Conservation (phyloP, 2,113 vertebrate species). For the Panurus biarmicus region DNA sequence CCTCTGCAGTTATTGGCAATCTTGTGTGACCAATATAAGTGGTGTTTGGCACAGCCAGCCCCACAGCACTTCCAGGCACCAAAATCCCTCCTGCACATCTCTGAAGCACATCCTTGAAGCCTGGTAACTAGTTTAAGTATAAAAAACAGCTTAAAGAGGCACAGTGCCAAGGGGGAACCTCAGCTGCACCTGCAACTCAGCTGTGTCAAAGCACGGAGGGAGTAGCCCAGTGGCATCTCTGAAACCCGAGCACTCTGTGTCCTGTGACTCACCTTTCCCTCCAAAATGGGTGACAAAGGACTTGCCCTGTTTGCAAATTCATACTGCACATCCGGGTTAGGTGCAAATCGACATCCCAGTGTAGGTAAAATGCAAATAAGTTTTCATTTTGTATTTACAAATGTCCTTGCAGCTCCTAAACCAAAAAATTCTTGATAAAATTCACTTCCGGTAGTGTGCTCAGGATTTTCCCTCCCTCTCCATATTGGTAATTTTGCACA, state of each 20-base stretch:
- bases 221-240: not conserved
- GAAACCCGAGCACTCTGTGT: not conserved
- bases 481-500: not conserved
- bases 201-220: not conserved
- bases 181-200: not conserved
- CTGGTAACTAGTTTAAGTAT: not conserved
- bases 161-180: not conserved
- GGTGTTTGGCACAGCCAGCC: not conserved
- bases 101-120: not conserved
- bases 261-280: not conserved
- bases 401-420: not conserved
- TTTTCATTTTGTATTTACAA: not conserved
- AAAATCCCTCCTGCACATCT: not conserved
- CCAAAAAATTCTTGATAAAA: not conserved
- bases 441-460: not conserved
- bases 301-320: not conserved
- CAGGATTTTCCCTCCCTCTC: accelerated
- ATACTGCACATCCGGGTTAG: not conserved
- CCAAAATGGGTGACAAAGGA: not conserved
- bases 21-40: accelerated
- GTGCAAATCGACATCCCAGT: not conserved
- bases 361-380: not conserved
- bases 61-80: not conserved
- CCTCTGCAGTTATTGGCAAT: not conserved
- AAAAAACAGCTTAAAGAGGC: not conserved